These are phyloP conservation scores for Meteorus cinctellus DNA, from an alignment of 2,888 invertebrate genomes.

Conservation along the genomic window DNA sequence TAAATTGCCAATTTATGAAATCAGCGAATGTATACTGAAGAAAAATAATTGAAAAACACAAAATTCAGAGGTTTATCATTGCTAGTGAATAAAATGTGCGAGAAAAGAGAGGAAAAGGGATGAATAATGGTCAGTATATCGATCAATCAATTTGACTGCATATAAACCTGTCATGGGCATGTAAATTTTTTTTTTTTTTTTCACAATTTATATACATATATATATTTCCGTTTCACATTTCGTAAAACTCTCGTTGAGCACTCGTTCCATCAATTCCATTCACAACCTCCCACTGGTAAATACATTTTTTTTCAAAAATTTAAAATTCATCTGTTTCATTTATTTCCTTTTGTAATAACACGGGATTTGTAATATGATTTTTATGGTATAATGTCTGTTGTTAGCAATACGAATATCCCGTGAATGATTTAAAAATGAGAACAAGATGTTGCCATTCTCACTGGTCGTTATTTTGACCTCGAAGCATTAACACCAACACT, in stretches of 20 bases:
- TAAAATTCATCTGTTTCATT: not conserved
- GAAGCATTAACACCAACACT: conserved; percentile 35
- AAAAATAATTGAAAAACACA: not conserved
- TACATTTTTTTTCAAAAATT: not conserved
- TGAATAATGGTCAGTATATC: not conserved
- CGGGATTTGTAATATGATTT: not conserved
- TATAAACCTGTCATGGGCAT: not conserved
- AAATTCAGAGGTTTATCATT: not conserved
- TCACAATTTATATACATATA: not conserved
- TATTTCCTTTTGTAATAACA: not conserved
- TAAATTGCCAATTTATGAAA: no score
- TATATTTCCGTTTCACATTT: not conserved
- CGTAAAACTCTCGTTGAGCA: not conserved
- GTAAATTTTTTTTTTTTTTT: not conserved
- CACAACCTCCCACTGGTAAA: not conserved
- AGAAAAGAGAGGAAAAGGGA: not conserved
- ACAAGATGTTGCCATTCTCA: conserved; percentile 36
- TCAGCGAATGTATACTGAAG: no score
- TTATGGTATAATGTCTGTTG: not conserved
- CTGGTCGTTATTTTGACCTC: conserved; percentile 38
- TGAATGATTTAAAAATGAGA: not conserved
- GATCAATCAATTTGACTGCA: not conserved
- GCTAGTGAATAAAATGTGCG: not conserved
- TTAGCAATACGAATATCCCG: no score
- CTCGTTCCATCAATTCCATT: not conserved